Percentiles rank a stretch among this genome's conserved stretches.
These are phyloP conservation scores for Sarcophaga caerulescens DNA, from an alignment of 2,888 invertebrate genomes.

Conservation along the genomic window DNA sequence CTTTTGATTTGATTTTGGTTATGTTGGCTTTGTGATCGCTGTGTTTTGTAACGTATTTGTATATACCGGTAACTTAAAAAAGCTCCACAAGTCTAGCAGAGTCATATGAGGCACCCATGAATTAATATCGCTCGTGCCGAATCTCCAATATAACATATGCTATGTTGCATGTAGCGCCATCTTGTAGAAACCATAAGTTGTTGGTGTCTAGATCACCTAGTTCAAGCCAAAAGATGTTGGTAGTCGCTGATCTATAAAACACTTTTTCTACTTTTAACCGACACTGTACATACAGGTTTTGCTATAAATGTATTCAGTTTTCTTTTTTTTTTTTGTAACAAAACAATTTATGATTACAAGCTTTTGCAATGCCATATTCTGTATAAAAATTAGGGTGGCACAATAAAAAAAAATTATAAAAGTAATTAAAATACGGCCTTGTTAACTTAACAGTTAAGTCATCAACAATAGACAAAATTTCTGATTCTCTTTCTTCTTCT, in stretches of 20 bases:
- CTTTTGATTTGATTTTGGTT: too few relatives aligned
- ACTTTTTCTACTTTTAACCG: too few relatives aligned
- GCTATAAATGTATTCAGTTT: not conserved
- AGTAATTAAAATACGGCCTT: too few relatives aligned
- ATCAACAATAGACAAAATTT: too few relatives aligned
- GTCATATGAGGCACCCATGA: too few relatives aligned
- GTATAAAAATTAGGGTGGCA: not conserved
- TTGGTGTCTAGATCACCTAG: not conserved
- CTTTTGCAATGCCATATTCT: not conserved
- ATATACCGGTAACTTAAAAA: too few relatives aligned
- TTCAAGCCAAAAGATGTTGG: not conserved
- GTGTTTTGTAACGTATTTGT: too few relatives aligned
- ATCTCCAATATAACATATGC: not conserved
- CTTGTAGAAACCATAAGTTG: not conserved
- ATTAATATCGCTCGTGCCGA: too few relatives aligned
- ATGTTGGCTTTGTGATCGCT: too few relatives aligned
- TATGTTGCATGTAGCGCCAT: not conserved
- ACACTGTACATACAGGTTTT: not conserved
- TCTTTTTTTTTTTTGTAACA: slow-evolving; percentile 26
- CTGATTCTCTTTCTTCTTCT: too few relatives aligned
- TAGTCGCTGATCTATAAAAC: too few relatives aligned
- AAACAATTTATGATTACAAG: slow-evolving; percentile 40
- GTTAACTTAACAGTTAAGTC: rapidly evolving
- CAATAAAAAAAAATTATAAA: not conserved
- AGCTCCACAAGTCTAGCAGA: too few relatives aligned